Conservation (phyloP, 2,113 vertebrate genomes). For the Cololabis saira region DNA sequence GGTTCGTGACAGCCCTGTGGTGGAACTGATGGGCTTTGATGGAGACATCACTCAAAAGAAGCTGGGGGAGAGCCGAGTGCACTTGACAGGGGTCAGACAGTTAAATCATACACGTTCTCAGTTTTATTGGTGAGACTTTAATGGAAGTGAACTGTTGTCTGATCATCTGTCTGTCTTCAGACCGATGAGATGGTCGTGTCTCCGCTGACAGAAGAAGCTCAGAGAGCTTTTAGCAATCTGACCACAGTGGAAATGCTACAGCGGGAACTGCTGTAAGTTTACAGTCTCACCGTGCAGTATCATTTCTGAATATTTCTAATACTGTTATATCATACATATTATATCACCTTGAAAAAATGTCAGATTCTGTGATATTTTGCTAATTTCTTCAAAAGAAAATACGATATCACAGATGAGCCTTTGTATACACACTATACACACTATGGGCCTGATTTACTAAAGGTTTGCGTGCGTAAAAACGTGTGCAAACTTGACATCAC, state of each 20-base stretch:
- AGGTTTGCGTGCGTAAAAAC: no score
- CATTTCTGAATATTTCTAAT: background rate
- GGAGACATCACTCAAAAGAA: slow-evolving; percentile 77
- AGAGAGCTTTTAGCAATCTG: slow-evolving; percentile 79
- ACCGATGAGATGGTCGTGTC: slow-evolving; percentile 66
- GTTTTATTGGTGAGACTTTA: background rate
- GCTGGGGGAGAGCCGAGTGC: slow-evolving; percentile 62
- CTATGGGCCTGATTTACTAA: no score
- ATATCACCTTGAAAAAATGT: background rate
- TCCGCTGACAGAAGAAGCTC: slow-evolving; percentile 67
- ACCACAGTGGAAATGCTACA: slow-evolving; percentile 78
- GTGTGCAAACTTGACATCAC: no score
- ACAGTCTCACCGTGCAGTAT: background rate
- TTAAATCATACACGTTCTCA: background rate
- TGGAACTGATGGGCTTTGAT: slow-evolving; percentile 82
- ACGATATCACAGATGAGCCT: no score
- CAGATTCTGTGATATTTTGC: background rate
- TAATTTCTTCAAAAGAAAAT: background rate
- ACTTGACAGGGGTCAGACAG: slow-evolving; percentile 74
- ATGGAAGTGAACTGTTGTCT: background rate
- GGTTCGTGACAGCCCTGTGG: slow-evolving; percentile 15
- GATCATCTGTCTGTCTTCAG: slow-evolving; percentile 64
- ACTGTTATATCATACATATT: background rate
- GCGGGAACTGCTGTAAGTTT: slow-evolving; percentile 82
- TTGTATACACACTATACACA: no score